Evolutionary conservation across 1,140 invertebrate species (phyloP), one percentile per base, ranked within the genome.

Genomic region (Formica selysi): DNA sequence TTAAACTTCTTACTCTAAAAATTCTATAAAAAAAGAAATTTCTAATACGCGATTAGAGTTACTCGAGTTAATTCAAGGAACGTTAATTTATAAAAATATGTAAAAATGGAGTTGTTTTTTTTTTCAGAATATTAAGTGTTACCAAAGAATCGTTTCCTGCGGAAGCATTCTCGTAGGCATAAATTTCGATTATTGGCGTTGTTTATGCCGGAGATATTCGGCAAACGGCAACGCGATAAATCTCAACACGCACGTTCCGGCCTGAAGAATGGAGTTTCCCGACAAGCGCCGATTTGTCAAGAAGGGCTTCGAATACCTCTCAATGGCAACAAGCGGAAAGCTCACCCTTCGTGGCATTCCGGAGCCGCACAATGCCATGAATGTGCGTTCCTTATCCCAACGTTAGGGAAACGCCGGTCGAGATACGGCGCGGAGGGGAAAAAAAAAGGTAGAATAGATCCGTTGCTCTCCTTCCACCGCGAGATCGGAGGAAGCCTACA

Each of bases 221-320:
- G 90, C 92, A 89, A 93, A 91, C 90, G 87, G 89, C 83, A 83
- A 74, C 85, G 88, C 92, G 90, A 94, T 94, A 94, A 94, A 94
- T 94, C 91, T 87, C 64, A 85, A 87, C 86, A 89, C 86, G 85
- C 86, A 86, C 90, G 74, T 91, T 88, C 86, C 89, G 85, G 90
- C 70, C 85, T 74, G 88, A 93, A 93, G 93, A 94, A 94, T 93
- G 84, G 92, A 92, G 90, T 93, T 93, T 92, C 90, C 91, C 92
- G 92, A 93, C 93, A 94, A 95, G 91, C 92, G 91, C 87, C 94
- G 94, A 95, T 95, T 95, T 94, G 94, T 95, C 94, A 95, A 92
- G 89, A 91, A 93, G 93, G 93, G 91, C 92, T 94, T 93, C 92
- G 85, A 94, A 93, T 93, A 88, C 91, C 92, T 93, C 92, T 92